phyloP scores from a whole-genome alignment of 2,888 invertebrate species.

The Cetonia aurata region DNA sequence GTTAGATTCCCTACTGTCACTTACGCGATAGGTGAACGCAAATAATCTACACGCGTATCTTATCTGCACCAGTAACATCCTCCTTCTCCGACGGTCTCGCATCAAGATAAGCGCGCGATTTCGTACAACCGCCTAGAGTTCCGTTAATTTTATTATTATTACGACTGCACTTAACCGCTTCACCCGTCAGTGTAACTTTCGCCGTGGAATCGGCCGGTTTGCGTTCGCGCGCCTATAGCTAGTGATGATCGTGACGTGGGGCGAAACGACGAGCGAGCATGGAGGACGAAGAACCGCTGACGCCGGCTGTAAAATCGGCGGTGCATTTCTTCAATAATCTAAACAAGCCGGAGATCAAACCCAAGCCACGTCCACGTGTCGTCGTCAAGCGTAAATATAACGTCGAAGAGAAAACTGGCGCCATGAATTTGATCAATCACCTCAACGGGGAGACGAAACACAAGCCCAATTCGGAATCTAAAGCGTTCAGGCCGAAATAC shows the following conservation, averaged over 20 bases:
- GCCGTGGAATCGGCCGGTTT: conserved; percentile 21
- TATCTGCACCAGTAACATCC: no score
- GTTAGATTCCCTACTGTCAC: no score
- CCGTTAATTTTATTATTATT: no score
- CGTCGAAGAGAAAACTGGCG: conserved; percentile 18
- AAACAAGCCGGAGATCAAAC: conserved; percentile 38
- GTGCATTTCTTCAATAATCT: conserved; percentile 51
- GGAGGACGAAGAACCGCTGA: conserved; percentile 49
- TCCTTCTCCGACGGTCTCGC: background rate
- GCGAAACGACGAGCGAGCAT: conserved; percentile 10
- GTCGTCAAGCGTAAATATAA: conserved; percentile 20
- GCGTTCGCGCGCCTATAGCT: conserved; percentile 30
- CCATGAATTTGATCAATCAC: conserved; percentile 37
- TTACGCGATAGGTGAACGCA: no score
- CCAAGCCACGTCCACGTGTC: conserved; percentile 36
- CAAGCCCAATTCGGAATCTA: conserved; percentile 17
- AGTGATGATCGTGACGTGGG: conserved; percentile 15
- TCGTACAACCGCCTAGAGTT: no score
- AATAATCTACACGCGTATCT: no score
- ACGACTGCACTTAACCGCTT: no score
- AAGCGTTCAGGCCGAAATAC: conserved; percentile 37
- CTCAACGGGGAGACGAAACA: conserved; percentile 27
- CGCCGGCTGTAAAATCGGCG: conserved; percentile 50
- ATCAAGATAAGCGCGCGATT: conserved; percentile 20
- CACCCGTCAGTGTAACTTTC: conserved; percentile 26